Base-by-base conservation (phyloP, 92 coral and sea anemone species). In the Zoanthus sociatus region DNA sequence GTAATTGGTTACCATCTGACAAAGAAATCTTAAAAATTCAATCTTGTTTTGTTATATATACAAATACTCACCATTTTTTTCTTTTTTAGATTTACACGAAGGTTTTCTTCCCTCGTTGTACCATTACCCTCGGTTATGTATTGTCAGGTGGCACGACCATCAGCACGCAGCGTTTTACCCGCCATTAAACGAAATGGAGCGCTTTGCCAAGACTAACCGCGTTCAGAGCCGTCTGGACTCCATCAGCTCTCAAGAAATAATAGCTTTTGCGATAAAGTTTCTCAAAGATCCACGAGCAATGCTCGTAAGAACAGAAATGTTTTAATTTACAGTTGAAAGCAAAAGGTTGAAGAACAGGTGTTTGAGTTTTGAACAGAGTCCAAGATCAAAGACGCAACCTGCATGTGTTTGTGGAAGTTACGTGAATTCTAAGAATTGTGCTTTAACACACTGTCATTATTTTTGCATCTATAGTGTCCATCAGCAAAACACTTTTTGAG, bases 81-180 rank as follows among this genome's bases (percentile, higher is more conserved):
- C 31, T 31, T 18, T n/a, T 5, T 10, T 71, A 84, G 79, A 84
- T 58, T 67, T 81, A 20, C 76, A 66, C 42, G 75, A 60, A 21
- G 67, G 51, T 20, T 18, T 3, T 37, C 63, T 81, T 47, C 94
- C 98, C 0, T 87, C 96, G 6, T 77, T 97, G 33, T 95, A 95
- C 77, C 92, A 94, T 91, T 97, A 93, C 64, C 99, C 99, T 26
- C 98, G 99, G 0, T 82, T 97, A 69, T 97, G 99, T 64, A 90
- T 97, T 53, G 96, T 97, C 51, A 92, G 81, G 7, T 90, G 89
- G 89, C 77, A 94, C 33, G 99, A 97, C 77, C 98, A 97, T 67
- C 96, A 92, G 20, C 97, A 95, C 33, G 98, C 99, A 4, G 98
- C 99, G 5, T 95, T 97, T 61, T 97, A 89, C 76, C 99, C 99